Percentiles rank a stretch among this genome's conserved stretches.
Conservation (phyloP, 2,888 invertebrate species). For the Meloe dianella region DNA sequence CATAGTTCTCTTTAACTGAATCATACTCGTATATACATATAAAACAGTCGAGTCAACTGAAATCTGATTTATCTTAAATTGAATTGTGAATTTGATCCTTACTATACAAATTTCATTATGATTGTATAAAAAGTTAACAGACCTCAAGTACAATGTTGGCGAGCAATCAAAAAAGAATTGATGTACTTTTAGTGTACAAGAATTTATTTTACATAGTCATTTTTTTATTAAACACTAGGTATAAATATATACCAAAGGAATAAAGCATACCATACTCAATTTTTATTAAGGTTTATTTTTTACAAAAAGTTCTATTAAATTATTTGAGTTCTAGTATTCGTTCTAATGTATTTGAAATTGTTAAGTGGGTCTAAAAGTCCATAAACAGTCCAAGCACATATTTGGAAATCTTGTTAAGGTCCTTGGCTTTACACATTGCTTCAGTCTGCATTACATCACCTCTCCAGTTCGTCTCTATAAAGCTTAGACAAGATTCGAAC, state of each 20-base stretch:
- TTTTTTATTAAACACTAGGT: too few relatives aligned
- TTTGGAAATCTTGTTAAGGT: constrained; percentile 29
- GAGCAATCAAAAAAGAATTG: background rate
- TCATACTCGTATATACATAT: too few relatives aligned
- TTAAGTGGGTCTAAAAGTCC: constrained; percentile 10
- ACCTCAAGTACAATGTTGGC: background rate
- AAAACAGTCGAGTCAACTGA: background rate
- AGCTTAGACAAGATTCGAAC: constrained; percentile 17
- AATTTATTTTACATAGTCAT: background rate
- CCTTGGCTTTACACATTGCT: constrained; percentile 31
- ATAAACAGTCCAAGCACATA: constrained; percentile 27
- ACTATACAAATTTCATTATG: background rate
- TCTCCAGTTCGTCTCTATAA: constrained; percentile 16
- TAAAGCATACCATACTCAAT: background rate
- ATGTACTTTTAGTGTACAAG: background rate
- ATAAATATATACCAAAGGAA: background rate
- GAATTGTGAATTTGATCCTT: background rate
- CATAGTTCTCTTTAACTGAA: background rate
- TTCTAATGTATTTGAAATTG: background rate
- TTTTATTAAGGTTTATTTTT: background rate
- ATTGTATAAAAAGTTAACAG: background rate
- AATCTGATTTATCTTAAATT: background rate
- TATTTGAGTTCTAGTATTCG: background rate
- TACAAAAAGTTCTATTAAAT: background rate
- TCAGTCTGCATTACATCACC: constrained; percentile 29